Base-by-base conservation (phyloP, 53 echinoderm and acorn worm genomes). In the Henricia sp. region DNA sequence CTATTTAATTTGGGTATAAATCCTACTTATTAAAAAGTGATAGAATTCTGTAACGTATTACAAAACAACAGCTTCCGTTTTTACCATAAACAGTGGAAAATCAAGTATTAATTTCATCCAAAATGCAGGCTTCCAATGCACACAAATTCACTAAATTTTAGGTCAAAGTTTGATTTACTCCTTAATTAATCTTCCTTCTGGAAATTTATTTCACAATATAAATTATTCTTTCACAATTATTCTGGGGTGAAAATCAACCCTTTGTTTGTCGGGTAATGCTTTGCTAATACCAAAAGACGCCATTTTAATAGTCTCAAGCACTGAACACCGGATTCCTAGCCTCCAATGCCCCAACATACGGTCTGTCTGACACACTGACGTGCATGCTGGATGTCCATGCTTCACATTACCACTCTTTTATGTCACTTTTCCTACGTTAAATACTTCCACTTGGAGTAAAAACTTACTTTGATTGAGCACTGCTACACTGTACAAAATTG, bases 31-130 rank as follows among this genome's bases (percentile, higher is more conserved):
- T 13, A 10, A 21, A 21, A 21, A 14, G 12, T 38, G 14, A 9
- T 3, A 24, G 5, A 23, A 12, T 0, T 42, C 26, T 70, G 8
- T 23, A n/a, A 70, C 6, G 8, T 30, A 6, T 8, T 42, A 40
- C 6, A 70, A 14, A 30, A 20, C n/a, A 27, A 20, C 60, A 59
- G n/a, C 26, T 59, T 59, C 21, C 26, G n/a, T 59, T 59, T 25
- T 59, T 2, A 3, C n/a, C n/a, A 59, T 27, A 59, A 59, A 59
- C 11, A 27, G 0, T 59, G 1, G 21, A 59, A 59, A 27, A 27
- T 59, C 60, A 59, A 59, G 60, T 59, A 59, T 59, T 59, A 59
- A n/a, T n/a, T 59, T 20, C n/a, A 59, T 59, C 60, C 60, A 59
- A 59, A 59, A 59, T 59, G n/a, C 26, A 59, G 60, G 60, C 21